Conservation (phyloP, 2,797 vertebrate species). For the Varecia variegata region DNA sequence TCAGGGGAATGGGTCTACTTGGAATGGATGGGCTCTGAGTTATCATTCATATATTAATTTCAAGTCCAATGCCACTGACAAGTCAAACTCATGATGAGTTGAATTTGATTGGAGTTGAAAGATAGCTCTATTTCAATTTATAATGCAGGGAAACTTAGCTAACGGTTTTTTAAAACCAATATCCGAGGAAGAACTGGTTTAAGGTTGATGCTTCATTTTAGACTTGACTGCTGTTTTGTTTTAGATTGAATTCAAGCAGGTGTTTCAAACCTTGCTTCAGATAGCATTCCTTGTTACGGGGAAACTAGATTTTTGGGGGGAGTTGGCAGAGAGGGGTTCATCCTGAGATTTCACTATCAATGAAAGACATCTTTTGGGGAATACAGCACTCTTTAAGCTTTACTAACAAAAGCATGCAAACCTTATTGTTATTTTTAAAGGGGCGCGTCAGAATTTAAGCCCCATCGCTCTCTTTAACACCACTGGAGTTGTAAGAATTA, state of each 20-base stretch:
- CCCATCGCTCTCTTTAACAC: background rate
- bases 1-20: slow-evolving; percentile 71
- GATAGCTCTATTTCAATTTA: background rate
- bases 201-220: background rate
- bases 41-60: slow-evolving; percentile 55
- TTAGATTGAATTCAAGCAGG: background rate
- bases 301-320: background rate
- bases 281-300: background rate
- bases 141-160: slow-evolving; percentile 13
- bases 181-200: background rate
- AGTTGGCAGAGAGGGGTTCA: background rate
- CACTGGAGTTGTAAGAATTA: slow-evolving; percentile 29
- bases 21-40: slow-evolving; percentile 58
- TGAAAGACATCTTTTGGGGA: slow-evolving; percentile 24
- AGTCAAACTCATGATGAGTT: slow-evolving; percentile 43
- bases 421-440: slow-evolving; percentile 30
- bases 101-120: slow-evolving; percentile 45
- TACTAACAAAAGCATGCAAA: slow-evolving; percentile 12
- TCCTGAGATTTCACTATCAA: background rate
- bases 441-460: background rate
- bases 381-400: background rate
- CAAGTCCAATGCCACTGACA: slow-evolving; percentile 43
- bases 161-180: background rate
- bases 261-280: slow-evolving; percentile 14
- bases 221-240: slow-evolving; percentile 9